phyloP scores from a whole-genome alignment of 92 coral and sea anemone genomes.

The Palythoa grandis region DNA sequence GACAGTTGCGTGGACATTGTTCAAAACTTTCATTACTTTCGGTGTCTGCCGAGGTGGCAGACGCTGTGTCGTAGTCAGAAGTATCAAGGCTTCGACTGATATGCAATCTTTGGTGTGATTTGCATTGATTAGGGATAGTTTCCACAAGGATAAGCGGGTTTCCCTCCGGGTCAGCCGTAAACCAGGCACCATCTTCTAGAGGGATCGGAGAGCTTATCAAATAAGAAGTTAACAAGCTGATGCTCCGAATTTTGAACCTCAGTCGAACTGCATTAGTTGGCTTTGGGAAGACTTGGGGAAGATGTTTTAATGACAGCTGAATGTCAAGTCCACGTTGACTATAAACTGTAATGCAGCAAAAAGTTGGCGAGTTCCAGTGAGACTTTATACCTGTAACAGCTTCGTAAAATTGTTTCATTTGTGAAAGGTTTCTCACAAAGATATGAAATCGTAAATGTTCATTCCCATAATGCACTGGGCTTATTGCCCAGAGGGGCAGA shows the following conservation, averaged over 20 bases:
- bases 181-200: constrained; percentile 65
- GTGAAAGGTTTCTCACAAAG: constrained; percentile 69
- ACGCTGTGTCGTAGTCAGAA: constrained; percentile 83
- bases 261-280: constrained; percentile 67
- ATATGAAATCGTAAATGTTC: constrained; percentile 92
- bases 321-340: constrained; percentile 81
- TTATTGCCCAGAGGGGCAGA: constrained; percentile 87
- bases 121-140: constrained; percentile 39
- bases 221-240: constrained; percentile 62
- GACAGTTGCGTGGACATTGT: not conserved
- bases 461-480: constrained; percentile 96
- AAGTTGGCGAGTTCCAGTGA: constrained; percentile 70
- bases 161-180: constrained; percentile 91
- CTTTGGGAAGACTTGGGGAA: constrained; percentile 71
- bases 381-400: constrained; percentile 67
- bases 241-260: constrained; percentile 70
- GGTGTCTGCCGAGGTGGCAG: constrained; percentile 57
- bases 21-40: constrained; percentile 49
- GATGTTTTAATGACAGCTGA: constrained; percentile 83
- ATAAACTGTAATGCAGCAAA: constrained; percentile 81
- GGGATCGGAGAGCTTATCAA: constrained; percentile 67
- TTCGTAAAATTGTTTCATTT: constrained; percentile 87
- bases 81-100: constrained; percentile 61
- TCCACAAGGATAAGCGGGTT: constrained; percentile 80
- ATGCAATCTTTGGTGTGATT: not conserved